Base-by-base conservation (phyloP, 1,140 invertebrate species). In the Thaumatotibia leucotreta region DNA sequence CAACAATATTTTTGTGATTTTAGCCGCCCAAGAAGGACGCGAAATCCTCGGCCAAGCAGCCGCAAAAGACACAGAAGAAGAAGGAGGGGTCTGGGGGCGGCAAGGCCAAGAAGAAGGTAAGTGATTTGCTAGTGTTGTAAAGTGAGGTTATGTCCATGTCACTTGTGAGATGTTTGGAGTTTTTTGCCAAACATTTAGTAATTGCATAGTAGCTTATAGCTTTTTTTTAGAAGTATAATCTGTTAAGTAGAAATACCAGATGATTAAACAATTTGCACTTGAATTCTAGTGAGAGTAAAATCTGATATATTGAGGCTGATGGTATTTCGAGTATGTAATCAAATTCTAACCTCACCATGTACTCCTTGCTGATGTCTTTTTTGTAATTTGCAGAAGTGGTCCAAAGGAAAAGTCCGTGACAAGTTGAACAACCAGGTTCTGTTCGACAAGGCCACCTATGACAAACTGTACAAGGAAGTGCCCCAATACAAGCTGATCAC, bases 321-420 rank as follows among this genome's bases (percentile, higher is more conserved):
- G 84, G 75, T 72, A 31, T 61, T 69, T 14, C 23, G 31, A 23
- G 9, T 39, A 35, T 39, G 11, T 45, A 17, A 22, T 14, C 29
- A 54, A 70, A 23, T 2, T 20, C 27, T 24, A 32, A 17, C 52
- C 10, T 49, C 54, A 27, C 11, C 22, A 17, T 58, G 17, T 2
- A 39, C 8, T 20, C 6, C 22, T 69, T 70, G 64, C 29, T 64
- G 10, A 50, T 31, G 35, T 23, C n/a, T 64, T 66, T 65, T 4
- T 84, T 66, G 82, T 66, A 62, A 70, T 71, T 94, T 95, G 93
- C 91, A 98, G 98, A 99, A 99, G 97, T 99, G 98, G 98, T 99
- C 98, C 70, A 99, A 99, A 94, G 98, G 98, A 96, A 99, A 99
- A 96, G 97, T 99, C 72, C 95, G 99, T 88, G 99, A 99, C 90